Evolutionary conservation across 2,113 vertebrate species (phyloP).

Genomic region (Eurypyga helias): DNA sequence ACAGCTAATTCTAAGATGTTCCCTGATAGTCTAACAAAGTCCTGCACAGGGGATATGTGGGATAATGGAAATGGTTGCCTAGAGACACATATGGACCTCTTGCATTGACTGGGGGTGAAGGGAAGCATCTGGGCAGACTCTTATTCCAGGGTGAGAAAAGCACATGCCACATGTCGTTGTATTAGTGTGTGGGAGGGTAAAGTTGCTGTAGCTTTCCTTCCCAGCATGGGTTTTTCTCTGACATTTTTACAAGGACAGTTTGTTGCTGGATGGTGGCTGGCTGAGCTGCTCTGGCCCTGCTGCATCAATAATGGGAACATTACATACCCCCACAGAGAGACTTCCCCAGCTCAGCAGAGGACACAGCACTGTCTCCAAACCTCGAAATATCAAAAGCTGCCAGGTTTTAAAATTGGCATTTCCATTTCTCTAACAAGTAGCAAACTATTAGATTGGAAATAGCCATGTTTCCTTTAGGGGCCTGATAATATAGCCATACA

Average conservation of each 20-base stretch:
- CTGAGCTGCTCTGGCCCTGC: not conserved
- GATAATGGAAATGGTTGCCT: not conserved
- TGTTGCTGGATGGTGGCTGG: not conserved
- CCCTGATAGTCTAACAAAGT: not conserved
- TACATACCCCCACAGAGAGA: not conserved
- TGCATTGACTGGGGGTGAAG: not conserved
- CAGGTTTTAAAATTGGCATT: not conserved
- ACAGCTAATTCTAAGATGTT: not conserved
- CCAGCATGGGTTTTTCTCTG: not conserved
- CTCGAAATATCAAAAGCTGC: not conserved
- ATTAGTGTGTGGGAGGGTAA: not conserved
- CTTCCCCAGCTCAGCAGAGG: not conserved
- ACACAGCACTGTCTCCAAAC: fast-evolving
- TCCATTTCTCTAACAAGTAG: not conserved
- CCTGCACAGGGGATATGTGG: not conserved
- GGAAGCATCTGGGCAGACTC: not conserved
- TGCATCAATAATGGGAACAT: not conserved
- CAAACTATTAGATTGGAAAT: not conserved
- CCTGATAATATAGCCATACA: not conserved
- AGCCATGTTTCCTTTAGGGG: not conserved
- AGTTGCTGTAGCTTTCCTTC: not conserved
- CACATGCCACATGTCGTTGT: not conserved
- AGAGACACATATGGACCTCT: not conserved
- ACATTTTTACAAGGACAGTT: not conserved
- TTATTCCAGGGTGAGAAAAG: not conserved